Base-by-base conservation (phyloP, 2,888 invertebrate genomes). In the Diaprepes abbreviatus region DNA sequence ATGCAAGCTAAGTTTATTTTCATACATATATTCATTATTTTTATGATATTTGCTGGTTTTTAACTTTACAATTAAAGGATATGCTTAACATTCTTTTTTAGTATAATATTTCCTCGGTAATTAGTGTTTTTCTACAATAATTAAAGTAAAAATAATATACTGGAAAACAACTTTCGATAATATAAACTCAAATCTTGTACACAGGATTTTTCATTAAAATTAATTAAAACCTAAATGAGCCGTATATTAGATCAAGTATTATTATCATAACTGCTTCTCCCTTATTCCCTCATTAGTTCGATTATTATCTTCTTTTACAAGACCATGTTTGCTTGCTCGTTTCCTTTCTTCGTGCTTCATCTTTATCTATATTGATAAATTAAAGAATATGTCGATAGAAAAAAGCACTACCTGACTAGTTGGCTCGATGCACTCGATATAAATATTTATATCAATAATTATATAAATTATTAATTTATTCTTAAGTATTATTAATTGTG, bases 231-330 rank as follows among this genome's bases (percentile, higher is more conserved):
- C 69, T 64, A 69, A 69, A 69, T 55, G 55, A 69, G 69, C 55
- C 45, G 40, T 59, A 57, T 21, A 64, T 64, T 69, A 69, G 69
- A 69, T 58, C 64, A 54, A 59, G 59, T 64, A 52, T 52, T 58
- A 69, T 69, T 69, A 69, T 64, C 69, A 69, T 69, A 69, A 64
- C 69, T 57, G 50, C 69, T 64, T 69, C 59, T 63, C 69, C 55
- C 55, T 66, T 70, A 43, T 70, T 70, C 65, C 58, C 70, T 70
- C 70, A 70, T 70, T 70, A 70, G 65, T 38, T 70, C 55, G 70
- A 70, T 70, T 70, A 70, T 66, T 66, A 66, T 70, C 65, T 59
- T 33, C 54, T 54, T 45, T 43, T 45, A 59, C 60, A 60, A 66
- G 65, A 54, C 70, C 65, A 70, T 66, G 70, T 70, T 70, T 69